Evolutionary conservation across 2,797 vertebrate species (phyloP), one percentile per base, ranked within the genome.

Genomic region (Hozukius guyotensis): DNA sequence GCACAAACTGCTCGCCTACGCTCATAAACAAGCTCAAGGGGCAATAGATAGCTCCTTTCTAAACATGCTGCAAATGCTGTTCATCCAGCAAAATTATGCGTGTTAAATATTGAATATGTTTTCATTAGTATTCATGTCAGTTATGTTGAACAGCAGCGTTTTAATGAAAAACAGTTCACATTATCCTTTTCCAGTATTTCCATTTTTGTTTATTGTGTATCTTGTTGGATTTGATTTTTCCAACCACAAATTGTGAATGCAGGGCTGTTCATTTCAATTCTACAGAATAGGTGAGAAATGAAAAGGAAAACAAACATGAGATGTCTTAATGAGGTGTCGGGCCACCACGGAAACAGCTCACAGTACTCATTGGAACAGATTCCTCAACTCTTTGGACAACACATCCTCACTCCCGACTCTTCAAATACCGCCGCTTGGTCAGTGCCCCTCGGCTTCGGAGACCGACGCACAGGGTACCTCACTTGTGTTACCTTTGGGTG

Each of bases 11-110:
- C 74, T 75, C 59, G 38, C 89, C 85, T 24, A 83, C 83, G 2
- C 79, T 77, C 70, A 82, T 59, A 77, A 82, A 68, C 42, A 72
- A 78, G 61, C 81, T 81, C 74, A 79, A 56, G 57, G 82, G 75
- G 34, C 77, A 85, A 72, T 13, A 34, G 11, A 80, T 6, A 34
- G 27, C 13, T 59, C 56, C 56, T 18, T 67, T 68, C 32, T 14
- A 70, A 82, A 77, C 69, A 69, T 25, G 31, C 70, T 42, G 3
- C 57, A 61, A 64, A 59, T 22, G 10, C 42, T 52, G 20, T 52
- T 52, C 8, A n/a, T 52, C 20, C 20, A 52, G 20, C 16, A 57
- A 49, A 65, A 53, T 24, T 2, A 32, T 55, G 22, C 4, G 3
- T 36, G 10, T 72, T 32, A 31, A 67, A 68, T 13, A 67, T 72